Percentiles rank a stretch among this genome's conserved stretches.
phyloP scores from a whole-genome alignment of 2,888 invertebrate species.

The Drosophila ustulata region DNA sequence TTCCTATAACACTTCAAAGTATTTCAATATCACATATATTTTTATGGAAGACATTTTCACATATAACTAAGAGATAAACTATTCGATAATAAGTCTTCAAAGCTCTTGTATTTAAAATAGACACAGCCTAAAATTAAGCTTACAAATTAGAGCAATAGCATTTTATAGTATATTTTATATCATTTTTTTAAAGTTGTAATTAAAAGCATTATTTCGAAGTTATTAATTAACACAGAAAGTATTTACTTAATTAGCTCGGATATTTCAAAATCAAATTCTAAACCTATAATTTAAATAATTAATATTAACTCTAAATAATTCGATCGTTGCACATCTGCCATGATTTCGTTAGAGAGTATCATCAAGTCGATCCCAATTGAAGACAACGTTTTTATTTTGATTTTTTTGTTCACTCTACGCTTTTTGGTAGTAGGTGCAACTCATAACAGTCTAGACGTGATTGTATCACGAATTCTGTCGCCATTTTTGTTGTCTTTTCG shows the following conservation, averaged over 20 bases:
- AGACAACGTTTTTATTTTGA: slow-evolving; percentile 2
- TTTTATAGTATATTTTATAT: too few species aligned
- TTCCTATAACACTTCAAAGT: background rate
- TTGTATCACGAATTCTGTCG: slow-evolving; percentile 84
- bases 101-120: background rate
- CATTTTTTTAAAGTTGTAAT: too few species aligned
- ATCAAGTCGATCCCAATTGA: background rate
- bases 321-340: background rate
- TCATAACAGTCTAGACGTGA: slow-evolving; percentile 84
- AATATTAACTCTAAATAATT: background rate
- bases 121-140: too few species aligned
- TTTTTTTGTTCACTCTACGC: slow-evolving; percentile 9
- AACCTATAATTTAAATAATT: background rate
- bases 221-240: too few species aligned
- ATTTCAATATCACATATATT: background rate
- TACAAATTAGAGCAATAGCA: too few species aligned
- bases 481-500: slow-evolving; percentile 75
- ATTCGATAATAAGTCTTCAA: too few species aligned
- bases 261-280: too few species aligned
- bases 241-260: too few species aligned
- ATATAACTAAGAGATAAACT: too few species aligned
- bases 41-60: too few species aligned
- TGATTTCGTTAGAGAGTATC: slow-evolving; percentile 15
- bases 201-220: too few species aligned
- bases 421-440: slow-evolving; percentile 79